Base-by-base conservation (phyloP, 2,888 invertebrate species). In the Phymatocera aterrima region DNA sequence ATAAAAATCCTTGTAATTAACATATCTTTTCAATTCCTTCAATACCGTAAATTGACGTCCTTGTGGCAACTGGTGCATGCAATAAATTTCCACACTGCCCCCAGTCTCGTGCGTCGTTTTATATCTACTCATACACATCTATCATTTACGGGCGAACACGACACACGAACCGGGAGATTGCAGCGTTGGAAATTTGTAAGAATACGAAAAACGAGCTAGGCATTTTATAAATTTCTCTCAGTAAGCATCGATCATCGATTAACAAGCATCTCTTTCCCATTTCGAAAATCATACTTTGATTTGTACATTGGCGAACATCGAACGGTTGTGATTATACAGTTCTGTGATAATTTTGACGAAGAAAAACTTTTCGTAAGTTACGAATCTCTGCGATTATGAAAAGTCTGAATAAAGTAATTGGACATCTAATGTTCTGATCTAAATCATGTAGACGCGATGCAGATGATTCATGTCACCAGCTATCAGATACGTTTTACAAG, bases 61-160 rank as follows among this genome's bases (percentile, higher is more conserved):
- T 85, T 85, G 83, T 78, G 68, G 78, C 79, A 86, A 86, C 82
- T 84, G 82, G 85, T 83, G 85, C 86, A 80, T 85, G 85, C n/a
- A 37, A 24, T 86, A 87, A 81, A 80, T 80, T 72, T 72, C 48
- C 72, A 48, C 10, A 43, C 40, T 1, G 18, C 24, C n/a, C 61
- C n/a, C 61, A 64, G n/a, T n/a, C 61, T 34, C n/a, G 3, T 3
- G 1, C 37, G 34, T 8, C 61, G 37, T 34, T 34, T 37, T 15
- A 18, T 10, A 43, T 1, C 6, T 43, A n/a, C n/a, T n/a, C 15
- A 10, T 28, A 57, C 64, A 64, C 64, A 37, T 64, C 18, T 40
- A 64, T 37, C n/a, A 31, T 31, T 61, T n/a, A 61, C 12, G 5
- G n/a, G 12, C 18, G n/a, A n/a, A n/a, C n/a, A n/a, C n/a, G n/a